phyloP scores from a whole-genome alignment of 2,113 vertebrate species.

The Deroptyus accipitrinus region DNA sequence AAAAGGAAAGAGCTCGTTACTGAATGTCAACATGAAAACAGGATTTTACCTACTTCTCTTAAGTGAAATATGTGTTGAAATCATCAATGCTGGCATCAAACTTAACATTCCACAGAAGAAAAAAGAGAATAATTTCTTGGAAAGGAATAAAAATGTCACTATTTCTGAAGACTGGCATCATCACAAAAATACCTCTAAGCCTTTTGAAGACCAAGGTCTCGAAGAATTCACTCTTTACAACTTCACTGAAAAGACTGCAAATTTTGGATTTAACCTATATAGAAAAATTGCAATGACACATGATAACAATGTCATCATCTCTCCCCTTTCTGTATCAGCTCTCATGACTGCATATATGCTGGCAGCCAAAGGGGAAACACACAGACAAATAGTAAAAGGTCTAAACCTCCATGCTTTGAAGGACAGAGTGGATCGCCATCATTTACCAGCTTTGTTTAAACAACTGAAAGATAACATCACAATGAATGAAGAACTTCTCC shows the following conservation, averaged over 20 bases:
- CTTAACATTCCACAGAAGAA: background rate
- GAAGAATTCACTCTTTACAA: conserved; percentile 58
- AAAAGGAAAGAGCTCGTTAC: background rate
- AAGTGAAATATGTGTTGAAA: conserved; percentile 33
- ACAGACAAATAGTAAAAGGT: conserved; percentile 74
- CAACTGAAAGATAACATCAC: conserved; percentile 77
- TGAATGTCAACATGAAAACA: conserved; percentile 46
- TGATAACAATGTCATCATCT: conserved; percentile 87
- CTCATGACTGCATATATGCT: conserved; percentile 76
- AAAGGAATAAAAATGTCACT: background rate
- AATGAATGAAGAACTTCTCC: conserved; percentile 70
- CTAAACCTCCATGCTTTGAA: conserved; percentile 76
- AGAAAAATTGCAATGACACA: conserved; percentile 82
- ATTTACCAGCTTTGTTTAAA: conserved; percentile 80
- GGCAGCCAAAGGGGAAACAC: conserved; percentile 77
- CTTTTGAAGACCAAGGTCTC: background rate
- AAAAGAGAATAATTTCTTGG: background rate
- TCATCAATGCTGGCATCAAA: background rate
- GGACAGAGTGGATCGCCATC: conserved; percentile 5
- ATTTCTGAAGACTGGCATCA: background rate
- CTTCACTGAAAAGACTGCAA: conserved; percentile 81
- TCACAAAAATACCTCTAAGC: background rate
- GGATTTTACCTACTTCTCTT: conserved; percentile 51
- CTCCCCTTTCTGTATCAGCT: conserved; percentile 83
- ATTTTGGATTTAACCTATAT: conserved; percentile 90